Evolutionary conservation across 1,140 invertebrate species (phyloP).

Genomic region (Pseudomyrmex gracilis): DNA sequence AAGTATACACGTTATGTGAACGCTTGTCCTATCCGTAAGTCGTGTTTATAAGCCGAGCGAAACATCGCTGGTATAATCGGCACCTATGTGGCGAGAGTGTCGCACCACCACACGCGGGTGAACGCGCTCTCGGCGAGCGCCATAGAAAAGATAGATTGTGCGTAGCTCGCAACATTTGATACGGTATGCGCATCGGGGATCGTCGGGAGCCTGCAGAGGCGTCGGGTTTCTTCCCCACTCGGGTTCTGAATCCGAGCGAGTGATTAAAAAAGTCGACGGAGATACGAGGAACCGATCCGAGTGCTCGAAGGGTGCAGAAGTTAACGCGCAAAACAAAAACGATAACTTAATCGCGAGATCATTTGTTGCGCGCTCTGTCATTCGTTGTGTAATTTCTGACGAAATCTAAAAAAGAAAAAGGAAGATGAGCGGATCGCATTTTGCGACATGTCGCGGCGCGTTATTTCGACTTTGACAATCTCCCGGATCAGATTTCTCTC

Average conservation of each 20-base stretch:
- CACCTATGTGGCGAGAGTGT: constrained; percentile 69
- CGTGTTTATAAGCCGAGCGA: constrained; percentile 69
- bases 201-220: constrained; percentile 80
- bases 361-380: too few relatives aligned
- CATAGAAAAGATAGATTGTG: constrained; percentile 77
- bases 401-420: not conserved
- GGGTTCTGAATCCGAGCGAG: constrained; percentile 57
- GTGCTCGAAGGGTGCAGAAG: not conserved
- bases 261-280: constrained; percentile 40
- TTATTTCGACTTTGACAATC: constrained; percentile 19
- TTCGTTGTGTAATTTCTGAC: constrained; percentile 2
- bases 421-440: constrained; percentile 7
- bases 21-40: constrained; percentile 53
- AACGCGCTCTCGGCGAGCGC: constrained; percentile 72
- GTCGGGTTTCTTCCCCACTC: constrained; percentile 78
- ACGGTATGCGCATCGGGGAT: constrained; percentile 75
- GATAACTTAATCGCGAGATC: not conserved
- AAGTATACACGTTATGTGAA: constrained; percentile 29
- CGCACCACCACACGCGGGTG: constrained; percentile 51
- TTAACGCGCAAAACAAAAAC: not conserved
- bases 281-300: constrained; percentile 4
- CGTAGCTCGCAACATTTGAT: constrained; percentile 78
- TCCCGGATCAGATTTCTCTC: constrained; percentile 41
- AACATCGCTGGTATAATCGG: constrained; percentile 70
- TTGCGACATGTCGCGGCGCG: constrained; percentile 17